Evolutionary conservation across 2,888 invertebrate genomes (phyloP), one percentile per base, ranked within the genome.

Genomic region (Hirtodrosophila confusa): DNA sequence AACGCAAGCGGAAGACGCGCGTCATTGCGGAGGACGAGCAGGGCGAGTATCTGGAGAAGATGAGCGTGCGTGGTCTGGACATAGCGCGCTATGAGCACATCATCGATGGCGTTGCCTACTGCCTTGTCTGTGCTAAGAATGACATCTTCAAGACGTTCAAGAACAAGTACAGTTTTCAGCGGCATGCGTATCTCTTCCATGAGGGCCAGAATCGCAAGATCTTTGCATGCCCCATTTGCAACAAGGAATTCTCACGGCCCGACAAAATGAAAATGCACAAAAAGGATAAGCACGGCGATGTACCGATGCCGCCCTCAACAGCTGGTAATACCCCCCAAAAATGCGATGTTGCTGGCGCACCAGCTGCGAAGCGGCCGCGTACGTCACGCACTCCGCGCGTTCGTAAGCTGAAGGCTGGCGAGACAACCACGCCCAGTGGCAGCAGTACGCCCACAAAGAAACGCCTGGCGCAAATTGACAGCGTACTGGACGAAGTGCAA

Each of bases 201-300:
- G 90, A 90, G 69, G 90, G 90, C 4, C 90, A 88, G 36, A 90
- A 91, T 66, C 90, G 90, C 31, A 90, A 90, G 79, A 89, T 90
- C 47, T 90, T 90, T 51, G 90, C 90, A 8, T 90, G 90, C 58
- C 91, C 90, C 53, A 87, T 90, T 31, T 90, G 90, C 74, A 90
- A 90, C 71, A 90, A 90, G 65, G 90, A 90, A 69, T 90, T 90
- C 71, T 90, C 90, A 40, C 85, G 90, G 0, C 90, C 90, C 0
- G 90, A 90, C 54, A 90, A 90, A 71, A 90, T 90, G 90, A 90
- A 90, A 72, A 90, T 90, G 90, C 90, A 90, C 76, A 90, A 90
- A 66, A 90, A 90, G 74, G 90, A 90, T 49, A 90, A 90, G 53
- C 90, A 90, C 53, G 89, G 90, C 7, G 90, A 90, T 53, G 75